Evolutionary conservation across 2,797 vertebrate species (phyloP).

Genomic region (Sphaeramia orbicularis): DNA sequence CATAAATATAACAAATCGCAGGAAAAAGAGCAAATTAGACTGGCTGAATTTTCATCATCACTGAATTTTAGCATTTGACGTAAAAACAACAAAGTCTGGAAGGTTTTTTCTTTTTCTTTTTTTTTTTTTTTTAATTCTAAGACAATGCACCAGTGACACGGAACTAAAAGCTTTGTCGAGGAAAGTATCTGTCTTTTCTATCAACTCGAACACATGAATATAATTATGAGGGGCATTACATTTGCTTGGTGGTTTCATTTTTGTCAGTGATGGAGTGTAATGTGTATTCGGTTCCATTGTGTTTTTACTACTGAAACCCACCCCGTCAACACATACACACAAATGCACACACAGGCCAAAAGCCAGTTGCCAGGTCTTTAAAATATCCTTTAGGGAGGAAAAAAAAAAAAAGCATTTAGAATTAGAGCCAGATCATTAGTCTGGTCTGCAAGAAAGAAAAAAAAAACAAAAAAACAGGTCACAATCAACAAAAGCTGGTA

Average conservation of each 20-base stretch:
- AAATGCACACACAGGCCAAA: conserved; percentile 36
- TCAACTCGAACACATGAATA: conserved; percentile 54
- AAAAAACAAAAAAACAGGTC: conserved; percentile 23
- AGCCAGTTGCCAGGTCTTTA: conserved; percentile 44
- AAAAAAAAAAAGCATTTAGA: conserved; percentile 57
- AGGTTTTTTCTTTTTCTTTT: conserved; percentile 26
- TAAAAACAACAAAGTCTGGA: conserved; percentile 14
- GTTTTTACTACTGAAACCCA: conserved; percentile 57
- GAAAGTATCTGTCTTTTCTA: conserved; percentile 47
- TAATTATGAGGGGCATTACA: conserved; percentile 59
- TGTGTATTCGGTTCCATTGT: conserved; percentile 44
- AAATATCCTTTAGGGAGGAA: conserved; percentile 48
- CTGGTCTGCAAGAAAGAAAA: conserved; percentile 19
- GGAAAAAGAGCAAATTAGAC: background rate
- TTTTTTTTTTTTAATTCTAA: conserved; percentile 3
- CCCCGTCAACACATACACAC: conserved; percentile 15
- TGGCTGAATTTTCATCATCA: background rate
- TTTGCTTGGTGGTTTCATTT: conserved; percentile 56
- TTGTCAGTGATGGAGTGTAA: conserved; percentile 60
- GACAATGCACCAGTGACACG: conserved; percentile 14
- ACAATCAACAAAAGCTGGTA: conserved; percentile 63
- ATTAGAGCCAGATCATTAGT: conserved; percentile 61
- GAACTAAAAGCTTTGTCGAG: conserved; percentile 45
- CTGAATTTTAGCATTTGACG: conserved; percentile 3
- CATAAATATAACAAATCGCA: background rate